These are phyloP conservation scores for Polia nebulosa DNA, from an alignment of 2,888 invertebrate genomes.

Conservation along the genomic window DNA sequence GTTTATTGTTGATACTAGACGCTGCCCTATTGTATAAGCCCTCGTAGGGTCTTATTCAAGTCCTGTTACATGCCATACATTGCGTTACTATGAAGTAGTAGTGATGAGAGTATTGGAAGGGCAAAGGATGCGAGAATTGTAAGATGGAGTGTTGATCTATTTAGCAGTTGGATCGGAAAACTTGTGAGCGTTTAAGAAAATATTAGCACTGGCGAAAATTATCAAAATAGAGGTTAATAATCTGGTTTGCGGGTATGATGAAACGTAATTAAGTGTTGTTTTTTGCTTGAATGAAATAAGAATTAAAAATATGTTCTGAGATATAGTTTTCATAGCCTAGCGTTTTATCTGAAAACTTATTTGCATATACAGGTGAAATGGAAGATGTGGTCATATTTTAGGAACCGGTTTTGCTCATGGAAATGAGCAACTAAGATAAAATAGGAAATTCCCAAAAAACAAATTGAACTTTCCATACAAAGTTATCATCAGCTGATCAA, in stretches of 20 bases:
- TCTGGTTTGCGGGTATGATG: neutral
- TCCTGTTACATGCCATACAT: constrained; percentile 59
- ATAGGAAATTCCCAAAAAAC: too few species aligned
- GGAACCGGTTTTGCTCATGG: too few species aligned
- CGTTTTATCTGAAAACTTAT: too few species aligned
- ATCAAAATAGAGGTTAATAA: neutral
- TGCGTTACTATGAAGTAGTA: constrained; percentile 56
- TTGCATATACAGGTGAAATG: too few species aligned
- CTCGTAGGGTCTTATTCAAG: constrained; percentile 70
- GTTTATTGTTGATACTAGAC: constrained; percentile 41
- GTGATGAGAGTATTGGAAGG: constrained; percentile 24
- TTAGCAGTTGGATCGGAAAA: neutral
- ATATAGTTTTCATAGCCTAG: too few species aligned
- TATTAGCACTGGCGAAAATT: too few species aligned
- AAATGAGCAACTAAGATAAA: too few species aligned
- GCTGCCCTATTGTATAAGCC: constrained; percentile 59
- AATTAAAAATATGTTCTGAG: neutral
- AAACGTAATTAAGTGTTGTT: too few species aligned
- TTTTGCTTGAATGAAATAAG: too few species aligned
- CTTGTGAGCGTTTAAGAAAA: neutral
- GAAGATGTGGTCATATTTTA: too few species aligned
- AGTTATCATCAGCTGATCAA: too few species aligned
- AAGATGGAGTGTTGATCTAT: neutral
- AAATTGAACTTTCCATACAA: too few species aligned
- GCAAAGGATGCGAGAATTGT: constrained; percentile 3